A percentile compares a stretch with the other conserved stretches of the same genome.
phyloP scores from a whole-genome alignment of 64 coral and sea anemone species.

The Dendronephthya gigantea region DNA sequence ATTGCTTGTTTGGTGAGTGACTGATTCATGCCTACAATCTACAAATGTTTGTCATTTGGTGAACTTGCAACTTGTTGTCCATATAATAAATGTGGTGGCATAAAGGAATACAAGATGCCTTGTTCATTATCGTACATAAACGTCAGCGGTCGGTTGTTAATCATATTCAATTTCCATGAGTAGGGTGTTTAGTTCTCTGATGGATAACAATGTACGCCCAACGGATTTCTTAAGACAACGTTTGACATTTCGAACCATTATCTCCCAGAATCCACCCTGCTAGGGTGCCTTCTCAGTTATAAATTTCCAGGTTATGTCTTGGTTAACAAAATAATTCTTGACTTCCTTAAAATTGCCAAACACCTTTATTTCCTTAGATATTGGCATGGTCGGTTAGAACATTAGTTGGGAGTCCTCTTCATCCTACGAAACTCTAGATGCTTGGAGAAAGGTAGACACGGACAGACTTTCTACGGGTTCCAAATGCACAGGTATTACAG shows the following conservation, averaged over 20 bases:
- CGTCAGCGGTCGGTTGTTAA: constrained; percentile 15
- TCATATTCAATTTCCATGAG: constrained; percentile 4
- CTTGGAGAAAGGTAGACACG: background rate
- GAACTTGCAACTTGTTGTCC: background rate
- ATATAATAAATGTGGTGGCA: background rate
- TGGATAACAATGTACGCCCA: background rate
- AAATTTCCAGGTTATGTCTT: background rate
- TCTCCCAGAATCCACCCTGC: constrained; percentile 16
- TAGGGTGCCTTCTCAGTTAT: background rate
- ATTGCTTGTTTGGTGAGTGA: background rate
- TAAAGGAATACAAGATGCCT: background rate
- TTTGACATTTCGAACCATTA: constrained; percentile 30
- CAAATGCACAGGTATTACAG: background rate
- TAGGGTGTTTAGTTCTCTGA: constrained; percentile 29
- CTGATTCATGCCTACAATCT: constrained; percentile 6
- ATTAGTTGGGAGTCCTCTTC: background rate
- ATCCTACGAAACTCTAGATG: background rate
- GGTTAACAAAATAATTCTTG: background rate
- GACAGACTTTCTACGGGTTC: constrained; percentile 1
- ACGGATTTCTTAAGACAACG: constrained; percentile 26
- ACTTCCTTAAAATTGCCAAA: background rate
- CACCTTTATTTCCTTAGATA: background rate
- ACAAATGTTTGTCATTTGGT: background rate
- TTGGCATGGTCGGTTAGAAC: background rate
- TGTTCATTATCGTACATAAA: constrained; percentile 10